A percentile compares a stretch with the other conserved stretches of the same genome.
These are phyloP conservation scores for Thyatira batis DNA, from an alignment of 2,888 invertebrate genomes.

Conservation along the genomic window DNA sequence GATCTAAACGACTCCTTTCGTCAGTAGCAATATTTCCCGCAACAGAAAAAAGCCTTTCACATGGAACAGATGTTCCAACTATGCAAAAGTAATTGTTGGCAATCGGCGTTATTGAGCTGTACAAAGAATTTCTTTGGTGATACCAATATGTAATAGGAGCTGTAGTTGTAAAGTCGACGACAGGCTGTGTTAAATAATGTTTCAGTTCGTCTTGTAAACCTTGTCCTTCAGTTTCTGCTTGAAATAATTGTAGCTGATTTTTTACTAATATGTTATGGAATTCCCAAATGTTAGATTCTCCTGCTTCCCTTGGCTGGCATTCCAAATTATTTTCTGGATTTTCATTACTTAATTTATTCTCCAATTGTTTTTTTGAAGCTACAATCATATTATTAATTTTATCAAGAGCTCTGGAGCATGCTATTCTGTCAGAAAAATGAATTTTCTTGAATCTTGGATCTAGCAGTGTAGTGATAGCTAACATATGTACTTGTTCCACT, in stretches of 20 bases:
- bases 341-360: conserved; percentile 23
- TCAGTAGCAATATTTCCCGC: conserved; percentile 27
- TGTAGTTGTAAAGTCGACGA: not conserved
- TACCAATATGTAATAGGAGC: conserved; percentile 24
- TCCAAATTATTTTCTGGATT: conserved; percentile 14
- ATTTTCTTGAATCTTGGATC: conserved; percentile 32
- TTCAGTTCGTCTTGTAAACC: too few species aligned
- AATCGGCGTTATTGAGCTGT: conserved; percentile 33
- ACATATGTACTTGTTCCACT: conserved; percentile 28
- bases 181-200: too few species aligned
- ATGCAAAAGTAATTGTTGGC: conserved; percentile 30
- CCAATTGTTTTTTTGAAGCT: conserved; percentile 28
- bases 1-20: conserved; percentile 29
- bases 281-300: conserved; percentile 13
- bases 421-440: conserved; percentile 26
- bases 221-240: too few species aligned
- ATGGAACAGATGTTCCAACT: conserved; percentile 19
- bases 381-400: conserved; percentile 30
- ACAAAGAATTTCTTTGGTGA: conserved; percentile 38
- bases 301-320: conserved; percentile 8
- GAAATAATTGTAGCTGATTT: conserved; percentile 17
- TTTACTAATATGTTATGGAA: conserved; percentile 30
- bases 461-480: conserved; percentile 30
- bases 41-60: conserved; percentile 27
- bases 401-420: conserved; percentile 27